Evolutionary conservation across 2,113 vertebrate species (phyloP).

Genomic region (Strigops habroptila): DNA sequence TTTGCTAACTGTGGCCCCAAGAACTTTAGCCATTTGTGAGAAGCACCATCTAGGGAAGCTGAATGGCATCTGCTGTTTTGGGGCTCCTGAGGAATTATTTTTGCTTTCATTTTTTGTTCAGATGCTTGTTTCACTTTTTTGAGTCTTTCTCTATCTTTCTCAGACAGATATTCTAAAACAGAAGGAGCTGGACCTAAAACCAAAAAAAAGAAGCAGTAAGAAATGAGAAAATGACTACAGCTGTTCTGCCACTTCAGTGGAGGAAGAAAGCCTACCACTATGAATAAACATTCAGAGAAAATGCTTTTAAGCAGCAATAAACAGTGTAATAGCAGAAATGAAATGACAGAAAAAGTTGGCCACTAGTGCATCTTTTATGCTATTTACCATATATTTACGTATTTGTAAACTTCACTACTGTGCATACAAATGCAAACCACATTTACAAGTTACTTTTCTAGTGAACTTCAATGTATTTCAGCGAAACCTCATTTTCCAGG

Average conservation of each 20-base stretch:
- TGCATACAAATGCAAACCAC: neutral
- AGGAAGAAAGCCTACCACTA: neutral
- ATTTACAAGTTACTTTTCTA: neutral
- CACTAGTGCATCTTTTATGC: neutral
- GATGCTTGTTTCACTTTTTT: constrained; percentile 72
- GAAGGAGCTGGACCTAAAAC: constrained; percentile 81
- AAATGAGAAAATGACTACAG: neutral
- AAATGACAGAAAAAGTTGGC: neutral
- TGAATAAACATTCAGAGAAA: neutral
- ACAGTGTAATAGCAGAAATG: neutral
- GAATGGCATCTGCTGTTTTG: constrained; percentile 41
- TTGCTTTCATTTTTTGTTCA: constrained; percentile 65
- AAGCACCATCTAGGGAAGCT: neutral
- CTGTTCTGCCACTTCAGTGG: neutral
- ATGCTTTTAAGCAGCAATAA: neutral
- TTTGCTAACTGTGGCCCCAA: neutral
- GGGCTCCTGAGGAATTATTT: constrained; percentile 57
- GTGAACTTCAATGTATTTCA: neutral
- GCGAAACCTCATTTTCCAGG: neutral
- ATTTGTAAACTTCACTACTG: neutral
- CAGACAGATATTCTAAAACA: constrained; percentile 87
- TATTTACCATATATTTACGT: neutral
- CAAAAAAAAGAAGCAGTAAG: neutral
- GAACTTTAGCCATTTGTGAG: constrained; percentile 47
- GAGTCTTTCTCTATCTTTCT: constrained; percentile 84